A percentile compares a stretch with the other conserved stretches of the same genome.
Evolutionary conservation across 2,888 invertebrate species (phyloP).

Genomic region (Dione vanillae): DNA sequence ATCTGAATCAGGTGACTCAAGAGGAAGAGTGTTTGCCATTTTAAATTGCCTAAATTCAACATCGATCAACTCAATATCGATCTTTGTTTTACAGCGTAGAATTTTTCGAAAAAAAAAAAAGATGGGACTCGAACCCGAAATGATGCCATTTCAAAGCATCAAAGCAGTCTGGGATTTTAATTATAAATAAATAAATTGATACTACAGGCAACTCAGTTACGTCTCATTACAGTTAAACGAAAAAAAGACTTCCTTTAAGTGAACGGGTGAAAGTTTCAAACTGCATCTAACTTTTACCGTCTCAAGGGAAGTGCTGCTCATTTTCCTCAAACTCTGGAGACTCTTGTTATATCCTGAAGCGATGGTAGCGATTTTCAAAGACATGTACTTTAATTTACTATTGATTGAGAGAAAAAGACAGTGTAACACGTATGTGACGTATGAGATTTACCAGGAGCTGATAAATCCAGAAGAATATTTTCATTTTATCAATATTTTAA

Average conservation of each 20-base stretch:
- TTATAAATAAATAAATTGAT: conserved; percentile 10
- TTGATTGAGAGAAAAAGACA: background rate
- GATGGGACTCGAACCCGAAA: too few relatives aligned
- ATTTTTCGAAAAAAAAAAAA: too few relatives aligned
- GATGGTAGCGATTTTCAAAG: conserved; percentile 11
- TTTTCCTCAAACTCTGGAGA: conserved; percentile 20
- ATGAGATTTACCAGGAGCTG: too few relatives aligned
- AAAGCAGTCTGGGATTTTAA: background rate
- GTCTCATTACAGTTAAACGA: conserved; percentile 16
- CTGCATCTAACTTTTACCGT: conserved; percentile 25
- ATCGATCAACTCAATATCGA: too few relatives aligned
- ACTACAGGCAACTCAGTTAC: conserved; percentile 9
- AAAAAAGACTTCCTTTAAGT: conserved; percentile 21
- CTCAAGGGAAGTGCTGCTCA: conserved; percentile 14
- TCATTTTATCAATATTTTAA: too few relatives aligned
- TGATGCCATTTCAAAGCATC: background rate
- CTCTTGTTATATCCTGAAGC: conserved; percentile 15
- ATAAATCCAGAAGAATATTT: too few relatives aligned
- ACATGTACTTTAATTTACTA: conserved; percentile 10
- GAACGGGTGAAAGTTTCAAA: conserved; percentile 24
- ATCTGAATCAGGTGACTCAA: too few relatives aligned
- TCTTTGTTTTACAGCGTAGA: too few relatives aligned
- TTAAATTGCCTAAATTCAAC: too few relatives aligned
- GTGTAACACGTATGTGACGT: background rate
- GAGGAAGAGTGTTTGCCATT: too few relatives aligned